Percentiles rank a stretch among this genome's conserved stretches.
phyloP scores from a whole-genome alignment of 2,797 vertebrate genomes.

The Chrosomus eos region DNA sequence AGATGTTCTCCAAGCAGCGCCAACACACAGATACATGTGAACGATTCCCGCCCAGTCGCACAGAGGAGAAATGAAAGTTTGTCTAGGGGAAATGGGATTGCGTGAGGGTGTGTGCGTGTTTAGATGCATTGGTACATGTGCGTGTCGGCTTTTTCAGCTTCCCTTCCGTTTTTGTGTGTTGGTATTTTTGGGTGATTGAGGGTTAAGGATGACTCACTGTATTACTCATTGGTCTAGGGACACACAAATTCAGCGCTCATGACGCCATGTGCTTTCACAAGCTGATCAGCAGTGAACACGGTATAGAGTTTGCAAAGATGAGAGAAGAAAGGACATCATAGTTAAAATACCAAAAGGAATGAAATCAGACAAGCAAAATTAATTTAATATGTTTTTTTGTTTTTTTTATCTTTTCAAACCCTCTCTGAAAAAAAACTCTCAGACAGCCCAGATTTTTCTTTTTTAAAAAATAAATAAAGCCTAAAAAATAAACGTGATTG shows the following conservation, averaged over 20 bases:
- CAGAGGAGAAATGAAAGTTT: slow-evolving; percentile 42
- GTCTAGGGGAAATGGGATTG: slow-evolving; percentile 11
- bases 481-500: background rate
- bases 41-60: slow-evolving; percentile 46
- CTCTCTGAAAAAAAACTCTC: background rate
- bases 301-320: slow-evolving; percentile 24
- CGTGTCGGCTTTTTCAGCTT: slow-evolving; percentile 4
- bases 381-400: background rate
- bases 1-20: slow-evolving; percentile 71
- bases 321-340: background rate
- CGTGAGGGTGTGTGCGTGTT: slow-evolving; percentile 35
- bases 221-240: slow-evolving; percentile 64
- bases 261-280: slow-evolving; percentile 62
- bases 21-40: slow-evolving; percentile 62
- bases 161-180: slow-evolving; percentile 14
- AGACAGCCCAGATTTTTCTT: background rate
- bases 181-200: slow-evolving; percentile 43
- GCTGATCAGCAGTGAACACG: slow-evolving; percentile 58
- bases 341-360: background rate
- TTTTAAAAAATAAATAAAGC: too few relatives aligned
- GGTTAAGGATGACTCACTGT: slow-evolving; percentile 62
- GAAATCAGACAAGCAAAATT: background rate
- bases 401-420: background rate
- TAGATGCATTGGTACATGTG: slow-evolving; percentile 23
- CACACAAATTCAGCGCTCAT: slow-evolving; percentile 58